Conservation (phyloP, 2,797 vertebrate species). For the Mycteria americana region DNA sequence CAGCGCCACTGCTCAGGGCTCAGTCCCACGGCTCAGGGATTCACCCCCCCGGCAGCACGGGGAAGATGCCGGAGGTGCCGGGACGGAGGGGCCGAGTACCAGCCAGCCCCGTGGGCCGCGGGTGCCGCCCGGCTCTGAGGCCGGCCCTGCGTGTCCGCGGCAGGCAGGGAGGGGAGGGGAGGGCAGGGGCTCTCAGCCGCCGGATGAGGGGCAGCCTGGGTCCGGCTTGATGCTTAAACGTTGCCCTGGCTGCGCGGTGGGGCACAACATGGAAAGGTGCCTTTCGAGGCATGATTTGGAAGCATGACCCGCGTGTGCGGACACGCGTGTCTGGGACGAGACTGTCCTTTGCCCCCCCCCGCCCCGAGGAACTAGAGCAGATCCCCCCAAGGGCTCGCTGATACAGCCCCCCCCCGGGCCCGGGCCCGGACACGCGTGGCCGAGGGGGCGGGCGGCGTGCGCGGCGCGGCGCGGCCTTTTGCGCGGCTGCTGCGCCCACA, state of each 20-base stretch:
- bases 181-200: background rate
- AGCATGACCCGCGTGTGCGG: background rate
- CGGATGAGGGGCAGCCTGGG: background rate
- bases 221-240: background rate
- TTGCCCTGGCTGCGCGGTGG: background rate
- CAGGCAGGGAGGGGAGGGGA: background rate
- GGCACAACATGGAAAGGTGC: background rate
- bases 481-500: too few relatives aligned
- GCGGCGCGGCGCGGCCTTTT: too few relatives aligned
- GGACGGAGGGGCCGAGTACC: background rate
- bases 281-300: background rate
- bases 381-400: slow-evolving; percentile 31
- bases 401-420: background rate
- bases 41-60: background rate
- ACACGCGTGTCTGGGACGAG: background rate
- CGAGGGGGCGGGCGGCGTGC: too few relatives aligned
- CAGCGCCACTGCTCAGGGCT: rapidly evolving
- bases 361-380: slow-evolving; percentile 4
- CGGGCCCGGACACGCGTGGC: too few relatives aligned
- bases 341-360: background rate
- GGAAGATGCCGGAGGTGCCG: background rate
- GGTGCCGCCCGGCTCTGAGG: background rate
- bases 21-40: background rate
- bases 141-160: background rate
- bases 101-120: rapidly evolving